Percentiles rank a stretch among this genome's conserved stretches.
Evolutionary conservation across 2,888 invertebrate species (phyloP).

Genomic region (Dascillus cervinus): DNA sequence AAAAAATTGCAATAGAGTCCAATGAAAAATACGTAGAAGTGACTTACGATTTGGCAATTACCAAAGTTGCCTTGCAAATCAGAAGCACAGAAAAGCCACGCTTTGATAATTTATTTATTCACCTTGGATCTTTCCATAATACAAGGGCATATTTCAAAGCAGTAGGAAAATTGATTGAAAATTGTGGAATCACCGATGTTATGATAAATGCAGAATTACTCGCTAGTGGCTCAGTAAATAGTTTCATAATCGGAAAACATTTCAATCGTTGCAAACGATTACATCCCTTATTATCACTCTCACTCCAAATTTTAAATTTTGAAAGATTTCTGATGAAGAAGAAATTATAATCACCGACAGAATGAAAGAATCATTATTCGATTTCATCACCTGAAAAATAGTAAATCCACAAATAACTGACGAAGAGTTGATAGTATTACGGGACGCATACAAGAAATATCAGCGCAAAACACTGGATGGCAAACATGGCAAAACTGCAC

Average conservation of each 20-base stretch:
- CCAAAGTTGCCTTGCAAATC: constrained; percentile 24
- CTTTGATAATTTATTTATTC: constrained; percentile 30
- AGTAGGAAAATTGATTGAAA: constrained; percentile 22
- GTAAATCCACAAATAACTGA: too few species aligned
- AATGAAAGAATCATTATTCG: too few species aligned
- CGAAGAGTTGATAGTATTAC: neutral
- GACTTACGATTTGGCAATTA: constrained; percentile 30
- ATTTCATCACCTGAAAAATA: too few species aligned
- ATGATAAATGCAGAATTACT: constrained; percentile 21
- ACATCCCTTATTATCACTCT: constrained; percentile 15
- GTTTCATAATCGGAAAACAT: constrained; percentile 24
- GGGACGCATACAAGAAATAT: constrained; percentile 10
- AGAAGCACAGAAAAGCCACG: constrained; percentile 20
- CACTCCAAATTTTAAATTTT: constrained; percentile 2
- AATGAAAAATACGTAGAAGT: constrained; percentile 20
- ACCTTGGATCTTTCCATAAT: constrained; percentile 30
- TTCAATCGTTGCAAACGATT: constrained; percentile 27
- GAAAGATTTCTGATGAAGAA: constrained; percentile 1
- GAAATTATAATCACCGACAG: neutral
- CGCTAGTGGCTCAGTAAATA: constrained; percentile 22
- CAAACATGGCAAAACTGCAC: constrained; percentile 26
- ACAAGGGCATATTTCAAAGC: constrained; percentile 25
- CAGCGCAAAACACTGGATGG: constrained; percentile 19
- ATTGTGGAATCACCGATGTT: constrained; percentile 18
- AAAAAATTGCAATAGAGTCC: constrained; percentile 21